Percentiles rank a stretch among this genome's conserved stretches.
phyloP scores from a whole-genome alignment of 2,797 vertebrate genomes.

The Pipistrellus kuhlii region DNA sequence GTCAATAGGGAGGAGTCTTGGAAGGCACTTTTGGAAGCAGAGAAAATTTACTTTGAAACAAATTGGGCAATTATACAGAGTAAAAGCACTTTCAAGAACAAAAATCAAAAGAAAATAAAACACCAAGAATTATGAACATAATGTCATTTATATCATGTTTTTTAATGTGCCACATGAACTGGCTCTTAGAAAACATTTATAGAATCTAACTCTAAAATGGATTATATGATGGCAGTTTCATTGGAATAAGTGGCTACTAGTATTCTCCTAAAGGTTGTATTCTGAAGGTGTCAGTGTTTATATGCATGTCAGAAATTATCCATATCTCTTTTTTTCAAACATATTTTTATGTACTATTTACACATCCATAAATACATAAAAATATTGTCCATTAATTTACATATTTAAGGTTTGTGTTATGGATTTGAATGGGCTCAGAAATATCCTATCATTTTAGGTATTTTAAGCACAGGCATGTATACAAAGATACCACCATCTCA shows the following conservation, averaged over 20 bases:
- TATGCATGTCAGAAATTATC: constrained; percentile 54
- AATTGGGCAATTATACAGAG: neutral
- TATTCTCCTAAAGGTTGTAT: neutral
- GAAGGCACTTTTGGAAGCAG: constrained; percentile 15
- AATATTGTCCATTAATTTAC: constrained; percentile 50
- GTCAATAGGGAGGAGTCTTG: neutral
- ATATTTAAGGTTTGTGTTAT: constrained; percentile 59
- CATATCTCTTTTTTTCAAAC: constrained; percentile 36
- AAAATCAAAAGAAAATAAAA: constrained; percentile 49
- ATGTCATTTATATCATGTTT: constrained; percentile 46
- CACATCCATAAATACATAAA: constrained; percentile 50
- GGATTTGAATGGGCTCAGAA: constrained; percentile 15
- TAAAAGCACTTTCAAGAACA: constrained; percentile 8
- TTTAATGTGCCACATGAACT: constrained; percentile 15
- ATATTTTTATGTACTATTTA: constrained; percentile 59
- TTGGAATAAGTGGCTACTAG: neutral
- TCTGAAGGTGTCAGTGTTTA: constrained; percentile 28
- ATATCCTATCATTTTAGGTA: constrained; percentile 5
- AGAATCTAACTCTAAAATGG: neutral
- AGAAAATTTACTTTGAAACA: constrained; percentile 20
- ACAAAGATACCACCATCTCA: constrained; percentile 30
- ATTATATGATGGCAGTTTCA: neutral
- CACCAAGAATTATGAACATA: neutral
- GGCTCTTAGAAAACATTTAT: constrained; percentile 12
- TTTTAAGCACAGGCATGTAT: constrained; percentile 46